Percentiles rank a stretch among this genome's conserved stretches.
Conservation (phyloP, 2,797 vertebrate species). For the Phalloptychus januarius region DNA sequence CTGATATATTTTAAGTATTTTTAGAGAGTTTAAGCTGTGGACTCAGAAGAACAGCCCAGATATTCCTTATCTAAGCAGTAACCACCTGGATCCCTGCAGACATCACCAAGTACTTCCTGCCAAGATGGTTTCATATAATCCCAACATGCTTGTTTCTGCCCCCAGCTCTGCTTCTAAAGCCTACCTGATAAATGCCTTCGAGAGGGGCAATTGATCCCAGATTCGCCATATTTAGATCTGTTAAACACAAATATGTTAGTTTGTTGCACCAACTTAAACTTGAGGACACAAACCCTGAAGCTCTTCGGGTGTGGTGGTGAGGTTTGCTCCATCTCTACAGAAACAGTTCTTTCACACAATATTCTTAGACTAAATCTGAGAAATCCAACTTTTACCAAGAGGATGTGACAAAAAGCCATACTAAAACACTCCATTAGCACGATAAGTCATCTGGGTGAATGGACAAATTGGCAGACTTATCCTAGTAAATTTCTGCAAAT, state of each 20-base stretch:
- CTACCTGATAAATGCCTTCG: slow-evolving; percentile 3
- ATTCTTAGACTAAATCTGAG: background rate
- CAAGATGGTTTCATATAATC: slow-evolving; percentile 26
- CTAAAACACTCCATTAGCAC: background rate
- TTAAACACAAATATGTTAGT: slow-evolving; percentile 4
- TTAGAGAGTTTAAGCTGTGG: slow-evolving; percentile 1
- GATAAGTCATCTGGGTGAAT: background rate
- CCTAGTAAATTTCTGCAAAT: background rate
- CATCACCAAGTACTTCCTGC: slow-evolving; percentile 20
- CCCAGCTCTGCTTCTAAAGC: background rate
- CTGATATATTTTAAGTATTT: background rate
- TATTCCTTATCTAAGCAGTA: slow-evolving; percentile 25
- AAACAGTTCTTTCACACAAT: background rate
- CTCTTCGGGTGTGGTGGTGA: slow-evolving; percentile 5
- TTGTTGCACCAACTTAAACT: background rate
- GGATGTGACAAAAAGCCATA: background rate
- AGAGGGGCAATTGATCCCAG: slow-evolving; percentile 17
- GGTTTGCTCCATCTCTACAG: background rate
- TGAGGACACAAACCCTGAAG: slow-evolving; percentile 12
- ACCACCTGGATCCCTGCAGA: slow-evolving; percentile 13
- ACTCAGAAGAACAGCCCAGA: slow-evolving; percentile 15
- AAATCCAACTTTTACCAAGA: background rate
- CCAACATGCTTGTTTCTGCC: slow-evolving; percentile 10
- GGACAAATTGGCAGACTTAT: background rate
- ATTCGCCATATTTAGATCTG: slow-evolving; percentile 18